A percentile compares a stretch with the other conserved stretches of the same genome.
Conservation (phyloP, 2,888 invertebrate genomes). For the Tridacna crocea region DNA sequence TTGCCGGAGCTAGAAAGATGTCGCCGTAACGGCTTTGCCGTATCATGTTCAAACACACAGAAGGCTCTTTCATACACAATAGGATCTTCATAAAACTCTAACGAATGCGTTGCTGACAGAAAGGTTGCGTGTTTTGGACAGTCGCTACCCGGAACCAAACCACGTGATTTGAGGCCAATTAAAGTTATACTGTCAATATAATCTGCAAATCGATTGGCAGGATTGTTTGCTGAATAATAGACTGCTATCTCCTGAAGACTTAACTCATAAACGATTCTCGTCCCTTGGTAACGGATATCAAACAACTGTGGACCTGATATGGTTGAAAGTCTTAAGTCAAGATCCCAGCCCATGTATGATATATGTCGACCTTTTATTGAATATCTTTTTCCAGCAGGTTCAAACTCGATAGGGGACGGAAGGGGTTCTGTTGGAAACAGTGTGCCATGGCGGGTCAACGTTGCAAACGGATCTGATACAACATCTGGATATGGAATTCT, state of each 20-base stretch:
- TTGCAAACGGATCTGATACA: constrained; percentile 44
- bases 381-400: constrained; percentile 79
- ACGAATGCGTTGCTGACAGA: constrained; percentile 59
- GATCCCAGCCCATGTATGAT: constrained; percentile 77
- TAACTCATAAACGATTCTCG: constrained; percentile 79
- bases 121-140: constrained; percentile 77
- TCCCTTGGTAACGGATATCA: constrained; percentile 71
- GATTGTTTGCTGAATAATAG: constrained; percentile 73
- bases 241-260: constrained; percentile 77
- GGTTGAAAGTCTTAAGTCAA: constrained; percentile 75
- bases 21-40: constrained; percentile 74
- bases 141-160: constrained; percentile 77
- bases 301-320: constrained; percentile 73
- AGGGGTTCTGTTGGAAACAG: constrained; percentile 58
- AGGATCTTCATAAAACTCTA: constrained; percentile 54
- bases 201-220: constrained; percentile 64
- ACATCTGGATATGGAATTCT: constrained; percentile 41
- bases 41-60: constrained; percentile 79
- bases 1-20: constrained; percentile 60
- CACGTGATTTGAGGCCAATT: constrained; percentile 66
- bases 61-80: constrained; percentile 57
- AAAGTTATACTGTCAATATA: constrained; percentile 73
- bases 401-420: constrained; percentile 68
- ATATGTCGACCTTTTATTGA: constrained; percentile 73
- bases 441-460: constrained; percentile 57